These are phyloP conservation scores for Eupeodes latifasciatus DNA, from an alignment of 2,888 invertebrate species.

Conservation along the genomic window DNA sequence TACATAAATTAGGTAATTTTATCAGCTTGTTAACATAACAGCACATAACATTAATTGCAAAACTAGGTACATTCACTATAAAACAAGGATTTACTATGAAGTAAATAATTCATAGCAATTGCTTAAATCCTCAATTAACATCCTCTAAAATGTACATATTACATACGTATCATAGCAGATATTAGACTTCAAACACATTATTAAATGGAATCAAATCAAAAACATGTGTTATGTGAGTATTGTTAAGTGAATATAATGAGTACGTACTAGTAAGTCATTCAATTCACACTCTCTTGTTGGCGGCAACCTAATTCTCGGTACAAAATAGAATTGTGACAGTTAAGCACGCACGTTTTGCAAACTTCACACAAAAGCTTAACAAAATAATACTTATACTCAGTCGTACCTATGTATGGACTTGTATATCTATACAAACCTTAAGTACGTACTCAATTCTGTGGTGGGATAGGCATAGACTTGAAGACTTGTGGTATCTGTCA, in stretches of 20 bases:
- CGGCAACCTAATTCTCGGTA: constrained; percentile 49
- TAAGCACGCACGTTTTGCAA: constrained; percentile 54
- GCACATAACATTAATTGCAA: too few relatives aligned
- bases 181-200: not conserved
- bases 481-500: not conserved
- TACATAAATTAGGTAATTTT: too few relatives aligned
- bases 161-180: not conserved
- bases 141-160: too few relatives aligned
- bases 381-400: constrained; percentile 15
- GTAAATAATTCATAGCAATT: too few relatives aligned
- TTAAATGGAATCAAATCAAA: constrained; percentile 7
- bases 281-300: constrained; percentile 34
- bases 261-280: constrained; percentile 31
- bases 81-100: too few relatives aligned
- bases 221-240: not conserved
- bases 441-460: constrained; percentile 8
- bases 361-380: constrained; percentile 37
- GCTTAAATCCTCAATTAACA: too few relatives aligned
- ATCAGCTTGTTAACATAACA: too few relatives aligned
- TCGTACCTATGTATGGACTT: too few relatives aligned
- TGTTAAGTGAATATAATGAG: not conserved
- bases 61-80: too few relatives aligned
- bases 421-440: not conserved
- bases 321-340: constrained; percentile 56
- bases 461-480: not conserved